A percentile compares a stretch with the other conserved stretches of the same genome.
Conservation (phyloP, 1,140 invertebrate genomes). For the Ips nitidus region DNA sequence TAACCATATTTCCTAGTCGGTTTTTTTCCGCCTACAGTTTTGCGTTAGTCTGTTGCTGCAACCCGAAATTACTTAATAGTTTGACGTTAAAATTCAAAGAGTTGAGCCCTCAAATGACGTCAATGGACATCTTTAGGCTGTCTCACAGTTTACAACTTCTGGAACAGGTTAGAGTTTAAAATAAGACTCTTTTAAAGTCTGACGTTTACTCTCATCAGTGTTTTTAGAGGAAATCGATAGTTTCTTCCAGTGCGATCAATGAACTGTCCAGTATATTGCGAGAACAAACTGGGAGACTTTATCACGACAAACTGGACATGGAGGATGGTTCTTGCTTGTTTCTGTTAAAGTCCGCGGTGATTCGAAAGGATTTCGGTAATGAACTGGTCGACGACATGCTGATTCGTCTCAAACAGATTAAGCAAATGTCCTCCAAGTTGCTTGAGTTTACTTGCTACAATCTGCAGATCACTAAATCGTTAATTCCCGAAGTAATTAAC, state of each 20-base stretch:
- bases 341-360: constrained; percentile 24
- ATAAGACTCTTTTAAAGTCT: too few species aligned
- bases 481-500: constrained; percentile 53
- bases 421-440: constrained; percentile 50
- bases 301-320: neutral
- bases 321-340: constrained; percentile 2
- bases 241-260: too few species aligned
- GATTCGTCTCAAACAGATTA: constrained; percentile 18
- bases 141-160: constrained; percentile 36
- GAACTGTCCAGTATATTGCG: neutral
- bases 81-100: constrained; percentile 48
- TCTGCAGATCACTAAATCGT: constrained; percentile 48
- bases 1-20: constrained; percentile 49
- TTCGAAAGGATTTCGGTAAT: constrained; percentile 27
- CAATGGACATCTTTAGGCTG: constrained; percentile 51
- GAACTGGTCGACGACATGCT: constrained; percentile 29
- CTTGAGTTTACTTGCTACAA: constrained; percentile 52
- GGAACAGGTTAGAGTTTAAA: constrained; percentile 17
- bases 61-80: constrained; percentile 47
- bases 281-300: neutral
- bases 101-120: constrained; percentile 48
- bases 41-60: constrained; percentile 53
- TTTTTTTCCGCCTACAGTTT: constrained; percentile 53
- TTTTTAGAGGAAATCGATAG: too few species aligned
- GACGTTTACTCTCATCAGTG: too few species aligned